Conservation (phyloP, 2,113 vertebrate species). For the Callipepla squamata region DNA sequence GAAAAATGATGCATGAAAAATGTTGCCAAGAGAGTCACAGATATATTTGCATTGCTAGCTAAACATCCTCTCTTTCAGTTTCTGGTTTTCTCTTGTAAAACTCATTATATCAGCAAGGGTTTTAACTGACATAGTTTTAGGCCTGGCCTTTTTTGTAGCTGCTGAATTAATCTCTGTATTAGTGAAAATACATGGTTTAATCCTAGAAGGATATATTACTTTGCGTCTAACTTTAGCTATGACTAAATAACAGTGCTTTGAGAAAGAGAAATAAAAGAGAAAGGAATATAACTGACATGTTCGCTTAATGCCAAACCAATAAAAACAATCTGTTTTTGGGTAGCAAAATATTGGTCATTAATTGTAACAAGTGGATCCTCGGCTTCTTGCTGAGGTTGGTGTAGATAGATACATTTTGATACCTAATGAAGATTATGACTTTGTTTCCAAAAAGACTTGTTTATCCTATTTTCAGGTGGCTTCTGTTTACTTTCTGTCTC, state of each 20-base stretch:
- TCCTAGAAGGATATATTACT: background rate
- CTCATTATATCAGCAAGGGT: rapidly evolving
- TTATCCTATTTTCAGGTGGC: background rate
- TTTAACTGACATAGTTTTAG: background rate
- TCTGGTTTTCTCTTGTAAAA: background rate
- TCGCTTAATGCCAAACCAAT: background rate
- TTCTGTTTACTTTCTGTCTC: background rate
- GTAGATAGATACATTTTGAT: background rate
- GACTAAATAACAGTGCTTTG: background rate
- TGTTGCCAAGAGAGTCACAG: background rate
- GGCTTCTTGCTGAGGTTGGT: background rate
- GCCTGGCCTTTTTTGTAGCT: background rate
- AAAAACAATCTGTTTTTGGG: background rate
- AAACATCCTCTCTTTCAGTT: background rate
- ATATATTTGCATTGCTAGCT: background rate
- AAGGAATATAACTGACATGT: background rate
- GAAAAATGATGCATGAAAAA: background rate
- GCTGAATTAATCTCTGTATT: background rate
- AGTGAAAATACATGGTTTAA: background rate
- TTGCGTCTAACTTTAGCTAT: background rate
- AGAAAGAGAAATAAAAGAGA: background rate
- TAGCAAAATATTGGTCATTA: background rate
- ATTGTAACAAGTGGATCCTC: background rate
- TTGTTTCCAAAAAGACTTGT: background rate
- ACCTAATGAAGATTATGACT: background rate